These are phyloP conservation scores for Diceros bicornis DNA, from an alignment of 2,797 vertebrate genomes.

Conservation along the genomic window DNA sequence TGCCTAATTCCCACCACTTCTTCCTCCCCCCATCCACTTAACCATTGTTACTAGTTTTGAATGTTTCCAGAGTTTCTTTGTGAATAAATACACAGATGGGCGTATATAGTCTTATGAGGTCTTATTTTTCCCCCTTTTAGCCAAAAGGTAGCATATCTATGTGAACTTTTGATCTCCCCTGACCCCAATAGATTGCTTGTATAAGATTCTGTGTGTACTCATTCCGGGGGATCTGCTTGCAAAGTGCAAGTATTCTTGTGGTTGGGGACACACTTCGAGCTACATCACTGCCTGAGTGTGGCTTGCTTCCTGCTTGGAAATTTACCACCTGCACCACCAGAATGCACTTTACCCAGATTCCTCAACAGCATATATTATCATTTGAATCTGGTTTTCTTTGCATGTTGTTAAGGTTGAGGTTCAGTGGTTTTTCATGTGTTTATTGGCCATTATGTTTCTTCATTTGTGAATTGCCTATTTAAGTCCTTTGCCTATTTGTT, in stretches of 20 bases:
- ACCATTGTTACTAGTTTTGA: not conserved
- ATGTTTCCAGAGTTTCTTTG: conserved; percentile 7
- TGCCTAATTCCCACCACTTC: not conserved
- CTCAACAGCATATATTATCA: not conserved
- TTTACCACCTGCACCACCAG: not conserved
- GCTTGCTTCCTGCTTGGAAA: not conserved
- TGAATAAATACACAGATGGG: not conserved
- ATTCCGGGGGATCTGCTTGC: not conserved
- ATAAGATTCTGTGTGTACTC: not conserved
- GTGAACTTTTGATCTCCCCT: not conserved
- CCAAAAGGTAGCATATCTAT: not conserved
- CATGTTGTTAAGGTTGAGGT: not conserved
- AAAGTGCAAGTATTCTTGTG: not conserved
- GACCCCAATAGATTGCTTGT: not conserved
- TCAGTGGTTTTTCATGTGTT: not conserved
- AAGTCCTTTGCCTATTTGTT: not conserved
- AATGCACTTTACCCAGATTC: not conserved
- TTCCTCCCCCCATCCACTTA: not conserved
- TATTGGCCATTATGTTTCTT: not conserved
- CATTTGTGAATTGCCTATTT: not conserved
- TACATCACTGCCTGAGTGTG: no score
- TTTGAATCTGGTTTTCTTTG: conserved; percentile 43
- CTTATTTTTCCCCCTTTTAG: not conserved
- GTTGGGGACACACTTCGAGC: not conserved
- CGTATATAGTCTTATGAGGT: not conserved